Conservation (phyloP, 2,113 vertebrate species). For the Pedionomus torquatus region DNA sequence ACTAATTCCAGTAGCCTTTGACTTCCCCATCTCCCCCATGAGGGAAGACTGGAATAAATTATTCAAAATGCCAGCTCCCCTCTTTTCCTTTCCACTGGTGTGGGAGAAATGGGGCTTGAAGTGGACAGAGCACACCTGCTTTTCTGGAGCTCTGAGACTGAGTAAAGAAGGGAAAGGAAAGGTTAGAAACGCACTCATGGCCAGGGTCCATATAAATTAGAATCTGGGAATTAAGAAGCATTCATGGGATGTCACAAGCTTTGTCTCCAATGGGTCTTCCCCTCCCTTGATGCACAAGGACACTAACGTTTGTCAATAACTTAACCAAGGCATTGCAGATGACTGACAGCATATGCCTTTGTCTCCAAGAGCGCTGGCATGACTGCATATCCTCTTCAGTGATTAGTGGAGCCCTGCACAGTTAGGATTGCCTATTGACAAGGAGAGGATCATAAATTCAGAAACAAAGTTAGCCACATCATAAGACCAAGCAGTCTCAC, state of each 20-base stretch:
- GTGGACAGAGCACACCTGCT: fast-evolving
- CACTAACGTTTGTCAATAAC: background rate
- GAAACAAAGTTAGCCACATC: background rate
- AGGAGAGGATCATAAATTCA: background rate
- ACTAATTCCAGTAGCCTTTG: slow-evolving; percentile 16
- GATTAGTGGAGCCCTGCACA: background rate
- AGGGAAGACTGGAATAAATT: background rate
- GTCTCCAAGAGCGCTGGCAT: background rate
- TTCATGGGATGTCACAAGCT: background rate
- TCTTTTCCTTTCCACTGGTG: background rate
- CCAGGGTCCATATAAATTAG: background rate
- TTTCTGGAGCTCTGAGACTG: background rate
- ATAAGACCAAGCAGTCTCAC: background rate
- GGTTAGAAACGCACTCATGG: background rate
- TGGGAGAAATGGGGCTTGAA: background rate
- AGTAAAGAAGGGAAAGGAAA: background rate
- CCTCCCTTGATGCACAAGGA: background rate
- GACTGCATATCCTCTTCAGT: background rate
- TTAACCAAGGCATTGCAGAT: background rate
- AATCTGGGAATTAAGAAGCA: background rate
- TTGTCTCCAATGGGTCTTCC: fast-evolving
- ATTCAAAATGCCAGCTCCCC: background rate
- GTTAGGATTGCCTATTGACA: background rate
- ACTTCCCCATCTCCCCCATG: background rate
- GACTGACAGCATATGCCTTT: background rate